Percentiles rank a stretch among this genome's conserved stretches.
Conservation (phyloP, 64 coral and sea anemone species). For the Dendronephthya gigantea region DNA sequence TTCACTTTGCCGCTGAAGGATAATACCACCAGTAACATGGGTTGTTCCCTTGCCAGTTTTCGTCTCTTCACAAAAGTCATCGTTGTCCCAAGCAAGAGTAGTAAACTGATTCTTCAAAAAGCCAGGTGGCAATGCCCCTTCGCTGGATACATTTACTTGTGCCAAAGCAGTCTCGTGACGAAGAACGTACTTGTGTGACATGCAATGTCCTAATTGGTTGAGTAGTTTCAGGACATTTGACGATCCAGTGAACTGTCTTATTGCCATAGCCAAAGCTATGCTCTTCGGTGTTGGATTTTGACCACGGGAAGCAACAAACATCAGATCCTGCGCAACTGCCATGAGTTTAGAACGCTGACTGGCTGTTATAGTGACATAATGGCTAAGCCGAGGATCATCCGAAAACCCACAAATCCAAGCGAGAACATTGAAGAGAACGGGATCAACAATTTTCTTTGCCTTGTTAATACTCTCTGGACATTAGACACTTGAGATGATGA, state of each 20-base stretch:
- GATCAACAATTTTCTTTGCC: background rate
- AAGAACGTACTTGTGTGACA: background rate
- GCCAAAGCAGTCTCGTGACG: background rate
- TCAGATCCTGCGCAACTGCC: too few species aligned
- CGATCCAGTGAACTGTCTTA: too few species aligned
- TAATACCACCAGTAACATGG: slow-evolving; percentile 1
- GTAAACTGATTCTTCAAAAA: background rate
- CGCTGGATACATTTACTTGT: background rate
- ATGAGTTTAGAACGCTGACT: too few species aligned
- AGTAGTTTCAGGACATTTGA: too few species aligned
- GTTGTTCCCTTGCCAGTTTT: background rate
- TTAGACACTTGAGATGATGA: background rate
- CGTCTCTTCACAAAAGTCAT: background rate
- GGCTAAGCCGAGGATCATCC: too few species aligned
- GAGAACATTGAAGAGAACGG: too few species aligned
- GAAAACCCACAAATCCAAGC: too few species aligned
- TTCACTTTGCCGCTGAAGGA: background rate
- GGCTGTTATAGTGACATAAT: too few species aligned
- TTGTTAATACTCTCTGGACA: background rate
- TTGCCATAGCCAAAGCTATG: too few species aligned
- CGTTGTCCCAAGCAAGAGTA: background rate
- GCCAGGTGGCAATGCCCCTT: background rate
- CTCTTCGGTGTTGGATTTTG: too few species aligned
- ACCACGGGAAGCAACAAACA: too few species aligned
- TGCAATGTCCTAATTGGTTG: background rate